phyloP scores from a whole-genome alignment of 1,140 invertebrate species.

The Drosophila kanapiae region DNA sequence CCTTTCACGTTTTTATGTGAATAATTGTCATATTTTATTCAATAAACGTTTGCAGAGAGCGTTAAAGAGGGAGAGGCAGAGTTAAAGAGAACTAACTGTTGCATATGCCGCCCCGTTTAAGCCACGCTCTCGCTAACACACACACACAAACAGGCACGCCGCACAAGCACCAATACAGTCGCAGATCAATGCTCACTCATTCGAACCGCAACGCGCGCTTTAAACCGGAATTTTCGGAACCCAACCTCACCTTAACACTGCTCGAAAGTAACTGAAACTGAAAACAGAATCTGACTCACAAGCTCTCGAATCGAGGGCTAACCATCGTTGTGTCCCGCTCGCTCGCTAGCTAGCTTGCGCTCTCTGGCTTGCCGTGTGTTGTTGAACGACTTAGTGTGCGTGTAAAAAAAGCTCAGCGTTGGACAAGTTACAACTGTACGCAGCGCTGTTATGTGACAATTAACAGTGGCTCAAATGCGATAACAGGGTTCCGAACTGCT shows the following conservation, averaged over 20 bases:
- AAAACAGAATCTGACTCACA: constrained; percentile 51
- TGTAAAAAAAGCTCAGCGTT: constrained; percentile 25
- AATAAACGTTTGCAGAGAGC: constrained; percentile 34
- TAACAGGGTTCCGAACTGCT: neutral
- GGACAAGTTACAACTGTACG: constrained; percentile 51
- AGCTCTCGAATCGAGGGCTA: constrained; percentile 28
- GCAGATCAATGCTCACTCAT: constrained; percentile 39
- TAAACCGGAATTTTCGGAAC: constrained; percentile 25
- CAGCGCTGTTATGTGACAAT: constrained; percentile 8
- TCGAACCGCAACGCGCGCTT: constrained; percentile 32
- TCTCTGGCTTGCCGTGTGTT: constrained; percentile 22
- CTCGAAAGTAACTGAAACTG: constrained; percentile 66
- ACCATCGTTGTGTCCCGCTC: constrained; percentile 8
- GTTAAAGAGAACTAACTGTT: constrained; percentile 59
- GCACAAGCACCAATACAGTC: constrained; percentile 21
- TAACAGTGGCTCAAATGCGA: constrained; percentile 22
- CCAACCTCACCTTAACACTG: constrained; percentile 76
- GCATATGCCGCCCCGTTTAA: constrained; percentile 74
- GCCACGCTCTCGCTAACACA: constrained; percentile 64
- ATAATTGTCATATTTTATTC: constrained; percentile 4
- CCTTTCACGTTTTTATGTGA: constrained; percentile 13
- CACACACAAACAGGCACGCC: constrained; percentile 26
- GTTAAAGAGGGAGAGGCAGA: constrained; percentile 20
- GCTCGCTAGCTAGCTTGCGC: constrained; percentile 39
- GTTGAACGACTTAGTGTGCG: constrained; percentile 2